These are phyloP conservation scores for Sebastes baramenuke DNA, from an alignment of 2,797 vertebrate genomes.

Conservation along the genomic window DNA sequence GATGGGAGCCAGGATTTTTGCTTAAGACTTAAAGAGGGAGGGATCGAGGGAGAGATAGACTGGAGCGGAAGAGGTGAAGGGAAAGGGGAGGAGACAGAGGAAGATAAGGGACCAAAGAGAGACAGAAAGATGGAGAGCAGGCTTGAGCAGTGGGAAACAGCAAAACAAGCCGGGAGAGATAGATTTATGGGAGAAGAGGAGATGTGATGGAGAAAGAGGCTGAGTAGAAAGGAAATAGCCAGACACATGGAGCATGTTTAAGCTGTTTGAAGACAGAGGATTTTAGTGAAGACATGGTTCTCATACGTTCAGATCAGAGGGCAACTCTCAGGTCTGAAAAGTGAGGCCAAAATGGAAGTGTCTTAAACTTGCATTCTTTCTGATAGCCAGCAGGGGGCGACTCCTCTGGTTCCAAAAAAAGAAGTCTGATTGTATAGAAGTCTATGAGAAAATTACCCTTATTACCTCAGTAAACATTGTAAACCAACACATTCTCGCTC, in stretches of 20 bases:
- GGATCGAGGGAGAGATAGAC: slow-evolving; percentile 22
- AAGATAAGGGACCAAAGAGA: slow-evolving; percentile 20
- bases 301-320: background rate
- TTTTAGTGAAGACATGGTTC: slow-evolving; percentile 13
- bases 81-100: slow-evolving; percentile 16
- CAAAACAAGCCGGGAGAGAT: slow-evolving; percentile 30
- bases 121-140: slow-evolving; percentile 16
- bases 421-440: too few species aligned
- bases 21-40: slow-evolving; percentile 55
- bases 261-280: slow-evolving; percentile 17
- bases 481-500: too few species aligned
- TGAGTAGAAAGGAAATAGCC: slow-evolving; percentile 11
- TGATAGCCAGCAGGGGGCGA: too few species aligned
- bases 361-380: too few species aligned
- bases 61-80: slow-evolving; percentile 25
- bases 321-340: too few species aligned
- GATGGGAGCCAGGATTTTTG: slow-evolving; percentile 68
- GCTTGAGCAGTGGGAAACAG: slow-evolving; percentile 4
- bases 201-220: slow-evolving; percentile 25
- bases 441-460: too few species aligned
- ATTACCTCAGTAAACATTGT: too few species aligned
- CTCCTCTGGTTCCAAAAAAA: too few species aligned
- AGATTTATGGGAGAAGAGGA: slow-evolving; percentile 29
- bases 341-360: too few species aligned
- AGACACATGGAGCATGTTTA: slow-evolving; percentile 6